Conservation (phyloP, 30 jellyfish, hydroid and myxozoan genomes). For the Catostylus mosaicus region DNA sequence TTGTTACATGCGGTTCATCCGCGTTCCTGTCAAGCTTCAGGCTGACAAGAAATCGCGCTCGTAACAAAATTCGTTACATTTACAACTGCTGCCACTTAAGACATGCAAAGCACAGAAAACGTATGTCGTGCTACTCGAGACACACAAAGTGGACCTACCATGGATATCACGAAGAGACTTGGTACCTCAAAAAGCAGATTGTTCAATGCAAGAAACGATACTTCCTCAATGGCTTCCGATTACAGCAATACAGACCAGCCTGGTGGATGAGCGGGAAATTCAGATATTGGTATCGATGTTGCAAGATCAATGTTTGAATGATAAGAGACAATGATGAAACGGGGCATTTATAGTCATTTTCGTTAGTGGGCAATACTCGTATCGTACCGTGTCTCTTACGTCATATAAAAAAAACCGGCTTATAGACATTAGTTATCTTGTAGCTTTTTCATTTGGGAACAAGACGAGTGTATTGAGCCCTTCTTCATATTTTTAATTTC, state of each 20-base stretch:
- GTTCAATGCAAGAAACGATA: conserved; percentile 20
- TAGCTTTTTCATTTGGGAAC: too few species aligned
- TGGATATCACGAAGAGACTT: not conserved
- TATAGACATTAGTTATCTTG: too few species aligned
- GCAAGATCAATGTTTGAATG: conserved; percentile 16
- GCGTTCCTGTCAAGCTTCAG: conserved; percentile 2
- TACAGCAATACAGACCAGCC: not conserved
- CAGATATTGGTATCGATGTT: conserved; percentile 27
- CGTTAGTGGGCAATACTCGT: too few species aligned
- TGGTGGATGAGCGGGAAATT: not conserved
- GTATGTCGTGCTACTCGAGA: not conserved
- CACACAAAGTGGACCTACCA: not conserved
- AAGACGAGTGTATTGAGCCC: too few species aligned
- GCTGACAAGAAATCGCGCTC: conserved; percentile 9
- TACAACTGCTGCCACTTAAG: conserved; percentile 9
- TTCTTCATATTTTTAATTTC: too few species aligned
- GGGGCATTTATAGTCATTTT: too few species aligned
- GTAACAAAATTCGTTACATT: not conserved
- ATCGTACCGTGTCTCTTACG: too few species aligned
- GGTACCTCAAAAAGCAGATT: conserved; percentile 12
- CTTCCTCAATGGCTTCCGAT: conserved; percentile 12
- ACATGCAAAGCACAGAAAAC: not conserved
- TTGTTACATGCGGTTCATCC: not conserved
- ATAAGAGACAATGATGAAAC: too few species aligned
- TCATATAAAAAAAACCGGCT: too few species aligned